These are phyloP conservation scores for Sternotherus odoratus DNA, from an alignment of 2,797 vertebrate species.

Conservation along the genomic window DNA sequence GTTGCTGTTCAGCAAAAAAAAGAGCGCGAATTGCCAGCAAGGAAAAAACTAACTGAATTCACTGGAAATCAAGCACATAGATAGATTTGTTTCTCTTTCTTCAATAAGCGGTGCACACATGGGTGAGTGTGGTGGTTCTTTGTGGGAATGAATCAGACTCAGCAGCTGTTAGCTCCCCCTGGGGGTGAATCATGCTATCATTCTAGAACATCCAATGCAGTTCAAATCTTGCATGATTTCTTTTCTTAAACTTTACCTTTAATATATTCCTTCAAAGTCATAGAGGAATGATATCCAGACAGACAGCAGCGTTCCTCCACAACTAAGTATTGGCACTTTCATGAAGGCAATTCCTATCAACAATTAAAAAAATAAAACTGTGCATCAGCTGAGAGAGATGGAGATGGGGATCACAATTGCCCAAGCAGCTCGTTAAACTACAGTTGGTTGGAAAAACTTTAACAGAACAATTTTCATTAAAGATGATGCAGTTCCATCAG, in stretches of 20 bases:
- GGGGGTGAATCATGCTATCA: constrained; percentile 65
- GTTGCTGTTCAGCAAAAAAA: not conserved
- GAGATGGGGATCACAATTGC: constrained; percentile 25
- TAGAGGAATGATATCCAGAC: constrained; percentile 52
- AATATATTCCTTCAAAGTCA: constrained; percentile 56
- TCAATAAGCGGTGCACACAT: constrained; percentile 64
- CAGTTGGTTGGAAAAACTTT: constrained; percentile 52
- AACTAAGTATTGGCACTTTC: constrained; percentile 71
- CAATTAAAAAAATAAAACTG: constrained; percentile 66
- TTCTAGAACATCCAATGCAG: constrained; percentile 61
- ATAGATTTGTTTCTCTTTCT: constrained; percentile 52
- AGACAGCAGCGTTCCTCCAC: constrained; percentile 47
- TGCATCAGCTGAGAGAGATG: constrained; percentile 58
- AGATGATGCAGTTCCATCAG: constrained; percentile 46
- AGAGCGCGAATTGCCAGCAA: not conserved
- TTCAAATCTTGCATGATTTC: constrained; percentile 56
- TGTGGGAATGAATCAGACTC: constrained; percentile 70
- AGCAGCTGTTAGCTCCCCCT: constrained; percentile 70
- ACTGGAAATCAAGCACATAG: constrained; percentile 43
- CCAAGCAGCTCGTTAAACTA: constrained; percentile 45
- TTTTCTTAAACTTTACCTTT: constrained; percentile 67
- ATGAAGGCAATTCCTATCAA: constrained; percentile 71
- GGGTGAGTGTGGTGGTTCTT: constrained; percentile 62
- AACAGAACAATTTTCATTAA: not conserved
- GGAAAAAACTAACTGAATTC: constrained; percentile 22